Base-by-base conservation (phyloP, 2,113 vertebrate species). In the Alectura lathami region DNA sequence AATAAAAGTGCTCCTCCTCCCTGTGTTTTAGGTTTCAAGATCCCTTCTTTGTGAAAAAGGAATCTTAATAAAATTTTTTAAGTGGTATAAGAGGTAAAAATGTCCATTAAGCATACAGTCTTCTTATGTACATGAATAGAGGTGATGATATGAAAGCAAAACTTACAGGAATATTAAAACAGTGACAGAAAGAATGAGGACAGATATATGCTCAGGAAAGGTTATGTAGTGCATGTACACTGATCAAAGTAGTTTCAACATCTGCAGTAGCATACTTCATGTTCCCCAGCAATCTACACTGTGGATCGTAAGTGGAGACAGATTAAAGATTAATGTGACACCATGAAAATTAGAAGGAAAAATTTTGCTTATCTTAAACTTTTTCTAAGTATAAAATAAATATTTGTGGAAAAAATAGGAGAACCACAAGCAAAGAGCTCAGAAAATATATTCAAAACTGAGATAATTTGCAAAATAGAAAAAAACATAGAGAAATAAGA, bases 211-310 rank as follows among this genome's bases (percentile, higher is more conserved):
- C 50, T 83, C 60, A 77, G 60, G 83, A 29, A 66, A 90, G 81
- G 36, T 59, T 83, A 27, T 9, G 11, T 70, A 74, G 54, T 54
- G 11, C 67, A 72, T 74, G 21, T 32, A 38, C 43, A 54, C 21
- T 54, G 62, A 93, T 38, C 47, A 89, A 91, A 88, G 56, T 51
- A 17, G 12, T 75, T 94, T 82, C 91, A 86, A 75, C 79, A 86
- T 91, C 88, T 87, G 64, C 51, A 88, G 30, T 43, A 88, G 27
- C 32, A 36, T 23, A 60, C 51, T 83, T 56, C 34, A 22, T 21
- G 40, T 56, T 88, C 24, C 38, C 83, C 45, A 88, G 38, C 26
- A 48, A 53, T 81, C 17, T 56, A 67, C 43, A 34, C 10, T 68
- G 29, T 42, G 29, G 17, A 10, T 81, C 36, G 74, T 43, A 45